phyloP scores from a whole-genome alignment of 1,140 invertebrate genomes.

The Neoseiulus cucumeris region DNA sequence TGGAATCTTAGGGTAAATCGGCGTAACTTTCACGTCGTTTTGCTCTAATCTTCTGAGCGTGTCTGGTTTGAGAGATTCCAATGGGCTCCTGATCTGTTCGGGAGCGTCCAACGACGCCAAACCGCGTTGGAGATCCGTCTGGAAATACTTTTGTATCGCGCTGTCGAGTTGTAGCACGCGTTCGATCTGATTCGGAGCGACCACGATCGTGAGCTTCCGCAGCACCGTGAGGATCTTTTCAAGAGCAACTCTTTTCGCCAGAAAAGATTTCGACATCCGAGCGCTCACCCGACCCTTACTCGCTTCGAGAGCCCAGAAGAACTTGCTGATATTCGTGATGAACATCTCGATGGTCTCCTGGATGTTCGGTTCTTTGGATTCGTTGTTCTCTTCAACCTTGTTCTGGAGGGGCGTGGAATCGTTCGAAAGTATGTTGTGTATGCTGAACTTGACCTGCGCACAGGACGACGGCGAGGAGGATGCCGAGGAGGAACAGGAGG shows the following conservation, averaged over 20 bases:
- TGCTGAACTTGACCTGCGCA: background rate
- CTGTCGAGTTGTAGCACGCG: background rate
- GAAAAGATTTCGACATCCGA: background rate
- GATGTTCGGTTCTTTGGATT: background rate
- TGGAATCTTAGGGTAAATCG: too few relatives aligned
- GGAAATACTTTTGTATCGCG: background rate
- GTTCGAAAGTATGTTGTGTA: background rate
- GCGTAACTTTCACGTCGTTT: too few relatives aligned
- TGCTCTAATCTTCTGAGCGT: too few relatives aligned
- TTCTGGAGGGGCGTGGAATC: too few relatives aligned
- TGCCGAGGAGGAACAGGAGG: background rate
- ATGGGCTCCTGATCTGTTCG: too few relatives aligned
- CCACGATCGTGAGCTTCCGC: background rate
- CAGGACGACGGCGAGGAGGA: background rate
- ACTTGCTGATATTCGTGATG: background rate
- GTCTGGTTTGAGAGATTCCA: too few relatives aligned
- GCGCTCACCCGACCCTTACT: background rate
- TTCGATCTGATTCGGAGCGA: constrained; percentile 4
- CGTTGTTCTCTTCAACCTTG: background rate
- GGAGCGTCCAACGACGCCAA: too few relatives aligned
- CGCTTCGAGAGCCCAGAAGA: constrained; percentile 1
- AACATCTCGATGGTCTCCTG: constrained; percentile 7
- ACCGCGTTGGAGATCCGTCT: too few relatives aligned
- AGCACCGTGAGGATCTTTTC: background rate
- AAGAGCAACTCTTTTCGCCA: background rate